These are phyloP conservation scores for Bucco capensis DNA, from an alignment of 2,113 vertebrate species.

Conservation along the genomic window DNA sequence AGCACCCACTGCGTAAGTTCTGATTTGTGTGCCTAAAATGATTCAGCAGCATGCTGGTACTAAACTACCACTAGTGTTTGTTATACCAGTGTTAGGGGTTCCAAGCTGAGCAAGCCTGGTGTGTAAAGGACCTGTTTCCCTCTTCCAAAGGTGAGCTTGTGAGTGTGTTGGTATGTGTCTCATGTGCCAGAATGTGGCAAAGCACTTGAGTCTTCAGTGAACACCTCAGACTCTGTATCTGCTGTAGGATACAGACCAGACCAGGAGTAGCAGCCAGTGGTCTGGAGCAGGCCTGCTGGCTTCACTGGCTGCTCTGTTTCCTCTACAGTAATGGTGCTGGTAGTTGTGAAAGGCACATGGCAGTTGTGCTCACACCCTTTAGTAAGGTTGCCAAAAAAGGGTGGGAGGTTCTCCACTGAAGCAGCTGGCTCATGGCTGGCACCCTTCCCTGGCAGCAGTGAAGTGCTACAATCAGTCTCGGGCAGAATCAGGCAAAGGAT, in stretches of 20 bases:
- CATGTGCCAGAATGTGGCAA: neutral
- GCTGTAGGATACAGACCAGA: neutral
- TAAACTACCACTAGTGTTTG: neutral
- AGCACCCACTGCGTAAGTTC: slow-evolving; percentile 92
- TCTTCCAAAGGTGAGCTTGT: neutral
- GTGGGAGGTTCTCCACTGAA: neutral
- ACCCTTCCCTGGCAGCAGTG: neutral
- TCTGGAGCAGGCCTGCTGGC: neutral
- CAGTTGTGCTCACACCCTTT: neutral
- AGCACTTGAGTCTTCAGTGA: neutral
- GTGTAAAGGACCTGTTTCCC: neutral
- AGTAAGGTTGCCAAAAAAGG: neutral
- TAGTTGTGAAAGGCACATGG: neutral
- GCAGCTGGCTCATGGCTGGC: neutral
- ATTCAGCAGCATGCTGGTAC: neutral
- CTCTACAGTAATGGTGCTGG: neutral
- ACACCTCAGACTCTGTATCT: accelerated
- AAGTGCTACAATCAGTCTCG: neutral
- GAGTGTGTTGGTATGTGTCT: accelerated
- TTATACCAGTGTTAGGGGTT: accelerated
- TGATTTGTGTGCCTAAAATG: accelerated
- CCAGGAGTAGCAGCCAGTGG: neutral
- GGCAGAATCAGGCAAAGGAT: neutral
- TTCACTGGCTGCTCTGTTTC: neutral
- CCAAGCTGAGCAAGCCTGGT: neutral